Conservation (phyloP, 37 sponge, comb jelly and placozoan genomes). For the Chondrosia reniformis region DNA sequence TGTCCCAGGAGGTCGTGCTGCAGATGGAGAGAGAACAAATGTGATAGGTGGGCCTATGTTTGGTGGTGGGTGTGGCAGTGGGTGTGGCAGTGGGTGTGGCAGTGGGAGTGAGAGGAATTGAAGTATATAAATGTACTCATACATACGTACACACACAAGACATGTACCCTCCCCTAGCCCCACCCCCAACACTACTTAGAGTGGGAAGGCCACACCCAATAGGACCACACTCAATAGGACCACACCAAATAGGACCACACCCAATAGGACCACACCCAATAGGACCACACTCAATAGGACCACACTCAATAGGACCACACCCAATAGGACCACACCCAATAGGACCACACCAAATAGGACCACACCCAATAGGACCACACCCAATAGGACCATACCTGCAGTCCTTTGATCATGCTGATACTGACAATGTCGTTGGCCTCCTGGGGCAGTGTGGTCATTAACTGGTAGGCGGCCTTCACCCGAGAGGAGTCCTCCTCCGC, state of each 20-base stretch:
- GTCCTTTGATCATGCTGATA: slow-evolving; percentile 40
- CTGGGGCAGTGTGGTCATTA: slow-evolving; percentile 55
- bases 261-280: slow-evolving; percentile 45
- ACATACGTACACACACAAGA: not conserved
- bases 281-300: slow-evolving; percentile 18
- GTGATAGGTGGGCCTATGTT: not conserved
- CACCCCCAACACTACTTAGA: not conserved
- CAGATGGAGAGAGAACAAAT: not conserved
- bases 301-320: slow-evolving; percentile 9
- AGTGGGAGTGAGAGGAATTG: not conserved
- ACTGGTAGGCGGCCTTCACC: slow-evolving; percentile 39
- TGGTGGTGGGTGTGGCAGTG: not conserved
- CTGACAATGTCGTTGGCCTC: slow-evolving; percentile 65
- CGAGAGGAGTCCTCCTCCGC: not conserved
- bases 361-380: slow-evolving; percentile 31
- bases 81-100: not conserved
- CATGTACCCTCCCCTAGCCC: not conserved
- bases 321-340: not conserved
- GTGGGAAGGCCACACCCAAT: too few species aligned
- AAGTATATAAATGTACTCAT: not conserved
- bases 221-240: not conserved
- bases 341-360: slow-evolving; percentile 10
- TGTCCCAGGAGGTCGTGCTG: slow-evolving; percentile 14
- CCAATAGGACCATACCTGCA: slow-evolving; percentile 31
- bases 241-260: slow-evolving; percentile 9